Evolutionary conservation across 1,140 invertebrate genomes (phyloP), one percentile per base, ranked within the genome.

Genomic region (Cyrtorhinus lividipennis): DNA sequence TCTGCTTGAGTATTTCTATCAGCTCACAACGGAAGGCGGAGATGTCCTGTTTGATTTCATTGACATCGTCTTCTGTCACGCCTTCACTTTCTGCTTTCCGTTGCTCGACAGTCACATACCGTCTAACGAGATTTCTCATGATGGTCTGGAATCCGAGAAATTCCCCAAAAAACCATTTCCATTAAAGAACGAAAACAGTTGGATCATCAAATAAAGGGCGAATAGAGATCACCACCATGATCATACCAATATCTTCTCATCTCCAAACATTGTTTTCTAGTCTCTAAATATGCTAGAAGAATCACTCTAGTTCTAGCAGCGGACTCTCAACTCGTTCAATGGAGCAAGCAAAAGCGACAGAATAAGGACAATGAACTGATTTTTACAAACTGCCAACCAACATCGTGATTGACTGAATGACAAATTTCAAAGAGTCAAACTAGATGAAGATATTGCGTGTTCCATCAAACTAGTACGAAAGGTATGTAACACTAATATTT

Each of bases 1-100:
- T 90, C 73, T 90, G 90, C 72, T 90, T 89, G 18, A 98, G 78
- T 67, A 98, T 95, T 77, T 98, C 93, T 44, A 98, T 86, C 3
- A 98, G 79, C 75, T 98, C 95, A 76, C 88, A 95, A 46, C 91
- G 83, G 76, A 95, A 93, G 2, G 91, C 88, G 53, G 89, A 92
- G 63, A 98, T 95, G 73, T 97, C 94, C 76, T 98, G 94, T 75
- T 98, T 98, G 65, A 98, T 96, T 79, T 99, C 95, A 75, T 97
- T 98, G 26, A 98, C 90, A 75, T 98, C 95, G 72, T 98, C 95
- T 75, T 97, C 94, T 0, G 93, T 97, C 5, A 98, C 94, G n/a
- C 93, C 93, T 74, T 95, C 88, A 70, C 88, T 87, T 70, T 95
- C 92, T 0, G 91, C 90, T 72, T 92, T 92, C 44, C 92, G 77